Percentiles rank a stretch among this genome's conserved stretches.
Conservation (phyloP, 2,113 vertebrate species). For the Pelmatolapia mariae region DNA sequence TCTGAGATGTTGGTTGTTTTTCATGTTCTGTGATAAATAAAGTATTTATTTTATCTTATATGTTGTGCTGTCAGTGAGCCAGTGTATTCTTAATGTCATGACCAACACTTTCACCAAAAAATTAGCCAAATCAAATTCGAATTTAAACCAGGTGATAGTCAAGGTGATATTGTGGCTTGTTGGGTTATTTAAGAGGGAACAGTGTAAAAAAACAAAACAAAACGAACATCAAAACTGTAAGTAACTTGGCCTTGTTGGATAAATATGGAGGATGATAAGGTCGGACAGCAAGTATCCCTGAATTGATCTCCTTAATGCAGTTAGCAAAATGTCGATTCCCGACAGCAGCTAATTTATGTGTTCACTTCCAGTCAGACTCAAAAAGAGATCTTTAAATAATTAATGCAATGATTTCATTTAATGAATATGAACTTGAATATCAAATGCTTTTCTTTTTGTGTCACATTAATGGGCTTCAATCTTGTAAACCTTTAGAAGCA, state of each 20-base stretch:
- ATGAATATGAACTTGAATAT: background rate
- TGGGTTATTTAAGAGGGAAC: background rate
- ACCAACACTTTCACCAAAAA: background rate
- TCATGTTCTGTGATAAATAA: background rate
- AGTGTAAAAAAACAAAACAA: background rate
- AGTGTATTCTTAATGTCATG: background rate
- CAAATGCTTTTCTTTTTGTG: background rate
- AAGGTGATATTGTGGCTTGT: background rate
- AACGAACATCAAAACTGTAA: background rate
- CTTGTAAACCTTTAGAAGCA: background rate
- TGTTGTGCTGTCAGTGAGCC: background rate
- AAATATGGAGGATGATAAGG: background rate
- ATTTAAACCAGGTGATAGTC: background rate
- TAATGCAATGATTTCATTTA: background rate
- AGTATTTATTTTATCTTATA: background rate
- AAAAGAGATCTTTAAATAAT: background rate
- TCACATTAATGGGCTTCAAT: background rate
- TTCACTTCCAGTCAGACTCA: background rate
- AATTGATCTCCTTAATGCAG: background rate
- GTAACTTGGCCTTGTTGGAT: background rate
- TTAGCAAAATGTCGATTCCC: background rate
- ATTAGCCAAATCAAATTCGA: background rate
- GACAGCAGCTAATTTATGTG: background rate
- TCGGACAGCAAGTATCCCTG: background rate
- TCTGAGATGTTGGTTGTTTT: background rate